These are phyloP conservation scores for Stenotaenia linearis DNA, from an alignment of 2,888 invertebrate species.

Conservation along the genomic window DNA sequence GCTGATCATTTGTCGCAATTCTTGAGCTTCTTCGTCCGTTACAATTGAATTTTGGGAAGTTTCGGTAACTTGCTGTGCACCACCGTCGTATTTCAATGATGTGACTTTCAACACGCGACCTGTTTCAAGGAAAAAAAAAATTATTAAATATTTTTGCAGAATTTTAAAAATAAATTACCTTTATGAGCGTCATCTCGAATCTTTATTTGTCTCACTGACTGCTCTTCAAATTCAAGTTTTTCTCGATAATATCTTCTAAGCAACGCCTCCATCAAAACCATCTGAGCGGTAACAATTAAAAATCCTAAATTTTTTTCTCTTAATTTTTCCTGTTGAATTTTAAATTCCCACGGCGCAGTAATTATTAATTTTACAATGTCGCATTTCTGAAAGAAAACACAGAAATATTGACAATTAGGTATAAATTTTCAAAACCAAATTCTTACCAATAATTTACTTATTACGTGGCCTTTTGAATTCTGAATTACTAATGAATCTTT, in stretches of 20 bases:
- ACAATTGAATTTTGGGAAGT: not conserved
- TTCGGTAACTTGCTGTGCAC: not conserved
- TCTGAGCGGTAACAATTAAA: not conserved
- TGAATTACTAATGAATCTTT: not conserved
- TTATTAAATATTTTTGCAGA: not conserved
- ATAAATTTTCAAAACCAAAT: not conserved
- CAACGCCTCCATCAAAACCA: not conserved
- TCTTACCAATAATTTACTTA: not conserved
- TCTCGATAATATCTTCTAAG: not conserved
- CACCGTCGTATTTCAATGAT: not conserved
- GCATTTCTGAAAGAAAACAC: not conserved
- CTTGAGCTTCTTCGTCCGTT: constrained; percentile 10
- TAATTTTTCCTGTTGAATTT: constrained; percentile 12
- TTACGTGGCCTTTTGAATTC: not conserved
- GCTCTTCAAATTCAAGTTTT: not conserved
- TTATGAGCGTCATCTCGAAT: not conserved
- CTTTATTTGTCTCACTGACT: not conserved
- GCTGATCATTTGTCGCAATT: constrained; percentile 7
- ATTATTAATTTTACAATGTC: not conserved
- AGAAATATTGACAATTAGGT: not conserved
- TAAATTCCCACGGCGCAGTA: constrained; percentile 27
- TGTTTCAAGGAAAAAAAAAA: not conserved
- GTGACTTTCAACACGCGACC: not conserved
- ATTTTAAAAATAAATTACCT: not conserved
- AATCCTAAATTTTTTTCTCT: not conserved